Evolutionary conservation across 2,113 vertebrate genomes (phyloP), one percentile per base, ranked within the genome.

Genomic region (Mixornis gularis): DNA sequence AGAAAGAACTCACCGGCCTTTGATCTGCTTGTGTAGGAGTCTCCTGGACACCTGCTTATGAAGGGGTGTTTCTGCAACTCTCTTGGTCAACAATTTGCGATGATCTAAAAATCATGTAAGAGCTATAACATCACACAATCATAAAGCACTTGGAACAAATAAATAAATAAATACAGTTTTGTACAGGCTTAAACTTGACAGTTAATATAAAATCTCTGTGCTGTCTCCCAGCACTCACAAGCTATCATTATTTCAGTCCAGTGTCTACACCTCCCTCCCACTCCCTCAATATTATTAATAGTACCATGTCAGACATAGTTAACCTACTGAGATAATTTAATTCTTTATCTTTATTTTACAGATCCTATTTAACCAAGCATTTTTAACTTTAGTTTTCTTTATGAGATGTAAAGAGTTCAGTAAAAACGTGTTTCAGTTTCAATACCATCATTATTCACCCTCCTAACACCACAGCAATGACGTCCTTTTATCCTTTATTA

Each of bases 41-140:
- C 98, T 98, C 80, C 96, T 97, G 38, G 98, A 98, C 52, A 98
- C 97, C 63, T 99, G 99, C 72, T 99, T 99, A 94, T 99, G 99
- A 3, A 97, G 74, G 0, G 99, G 99, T 0, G 99, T 99, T 91
- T 99, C 99, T 17, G 98, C 97, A 88, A 99, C 99, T 76, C 97
- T 98, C 94, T 98, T 99, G 14, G 99, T 99, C 80, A 99, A 60
- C 19, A 99, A 95, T 85, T 94, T 98, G 77, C 94, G 98, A 70
- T 92, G 92, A 93, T 98, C 99, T 99, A 86, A 92, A 58, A 92
- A 43, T 36, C 34, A 78, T 69, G 22, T 38, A 89, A 85, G 25
- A 72, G 22, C n/a, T 62, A 0, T 56, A 84, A 56, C 27, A 74
- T 19, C 34, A 40, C 44, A 71, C 26, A 30, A 3, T 21, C 48